Evolutionary conservation across 2,113 vertebrate genomes (phyloP), one percentile per base, ranked within the genome.

Genomic region (Baryphthengus martii): DNA sequence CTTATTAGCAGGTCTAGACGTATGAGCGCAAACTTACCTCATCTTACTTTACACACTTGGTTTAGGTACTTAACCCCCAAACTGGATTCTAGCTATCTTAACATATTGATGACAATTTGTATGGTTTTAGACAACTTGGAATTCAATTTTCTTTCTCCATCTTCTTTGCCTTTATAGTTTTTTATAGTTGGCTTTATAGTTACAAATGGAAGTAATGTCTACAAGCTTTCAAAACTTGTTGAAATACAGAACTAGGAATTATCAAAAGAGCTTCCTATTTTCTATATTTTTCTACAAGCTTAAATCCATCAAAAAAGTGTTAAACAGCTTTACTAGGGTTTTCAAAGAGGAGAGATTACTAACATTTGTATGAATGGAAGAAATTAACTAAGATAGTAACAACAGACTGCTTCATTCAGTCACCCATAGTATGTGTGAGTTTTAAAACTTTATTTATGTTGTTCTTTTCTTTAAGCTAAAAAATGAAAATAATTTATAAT

Each of bases 181-280:
- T n/a, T n/a, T n/a, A n/a, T n/a, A n/a, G n/a, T n/a, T 77, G 21
- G 33, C 17, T 93, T 50, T 29, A n/a, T 21, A 55, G 42, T 39
- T 83, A 82, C 31, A 78, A 82, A 71, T 9, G 85, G 19, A 87
- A 52, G 11, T 37, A 83, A 59, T 53, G 10, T 88, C 44, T 47
- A 42, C 13, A 35, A 73, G 49, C 20, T 85, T 45, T 33, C 28
- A 47, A 56, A 82, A 42, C 35, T 9, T 81, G 16, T 20, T 85
- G 37, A 89, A 91, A 76, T 35, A 49, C 0, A 0, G 23, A 82
- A 12, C n/a, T 79, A 10, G 17, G 37, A 90, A 89, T 42, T 88
- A 62, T 78, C 70, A 61, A 44, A 91, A 82, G 61, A 92, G 17
- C 25, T 65, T 85, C 58, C 61, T 8, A 75, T 75, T 88, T 92